These are phyloP conservation scores for Crotalus tigris DNA, from an alignment of 2,113 vertebrate species.

Conservation along the genomic window DNA sequence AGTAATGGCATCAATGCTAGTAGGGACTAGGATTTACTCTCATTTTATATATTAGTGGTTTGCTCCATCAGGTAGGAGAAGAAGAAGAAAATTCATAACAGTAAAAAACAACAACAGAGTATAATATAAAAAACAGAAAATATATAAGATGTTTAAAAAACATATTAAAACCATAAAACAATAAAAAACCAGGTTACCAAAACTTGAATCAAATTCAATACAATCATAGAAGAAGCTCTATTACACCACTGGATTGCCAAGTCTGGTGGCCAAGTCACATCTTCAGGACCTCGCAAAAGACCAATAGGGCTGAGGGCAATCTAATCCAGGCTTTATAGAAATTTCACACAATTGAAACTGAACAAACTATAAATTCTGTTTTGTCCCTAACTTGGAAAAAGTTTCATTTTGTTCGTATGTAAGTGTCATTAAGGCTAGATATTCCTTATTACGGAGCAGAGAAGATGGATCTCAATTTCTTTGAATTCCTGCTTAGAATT, in stretches of 20 bases:
- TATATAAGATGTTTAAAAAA: neutral
- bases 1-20: neutral
- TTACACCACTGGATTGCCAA: neutral
- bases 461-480: neutral
- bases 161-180: neutral
- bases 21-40: too few species aligned
- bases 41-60: too few species aligned
- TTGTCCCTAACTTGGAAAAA: neutral
- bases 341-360: neutral
- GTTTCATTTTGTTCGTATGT: neutral
- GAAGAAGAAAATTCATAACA: neutral
- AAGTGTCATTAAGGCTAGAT: neutral
- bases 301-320: neutral
- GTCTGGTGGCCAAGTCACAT: neutral
- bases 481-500: neutral
- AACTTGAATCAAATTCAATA: neutral
- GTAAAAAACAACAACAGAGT: neutral
- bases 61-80: too few species aligned
- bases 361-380: neutral
- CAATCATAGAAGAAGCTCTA: neutral
- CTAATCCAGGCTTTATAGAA: neutral
- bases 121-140: neutral
- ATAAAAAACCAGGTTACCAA: neutral
- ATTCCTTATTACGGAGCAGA: neutral
- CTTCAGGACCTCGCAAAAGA: neutral